These are phyloP conservation scores for Biston stratarius DNA, from an alignment of 2,888 invertebrate species.

Conservation along the genomic window DNA sequence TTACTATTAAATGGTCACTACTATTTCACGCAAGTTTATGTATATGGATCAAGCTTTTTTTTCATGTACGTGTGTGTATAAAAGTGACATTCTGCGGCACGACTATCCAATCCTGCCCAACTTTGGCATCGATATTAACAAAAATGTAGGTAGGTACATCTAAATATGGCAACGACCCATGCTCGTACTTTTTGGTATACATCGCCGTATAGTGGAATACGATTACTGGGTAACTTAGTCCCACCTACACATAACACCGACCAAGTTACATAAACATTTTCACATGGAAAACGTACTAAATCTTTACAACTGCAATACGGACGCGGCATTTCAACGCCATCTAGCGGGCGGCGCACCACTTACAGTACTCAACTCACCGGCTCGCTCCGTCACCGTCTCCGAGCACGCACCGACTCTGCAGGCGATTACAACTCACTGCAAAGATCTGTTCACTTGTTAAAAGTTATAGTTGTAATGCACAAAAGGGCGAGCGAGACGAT, in stretches of 20 bases:
- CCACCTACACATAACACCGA: not conserved
- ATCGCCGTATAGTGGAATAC: too few species aligned
- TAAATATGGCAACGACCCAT: too few species aligned
- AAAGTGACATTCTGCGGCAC: too few species aligned
- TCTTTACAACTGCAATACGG: slow-evolving; percentile 76
- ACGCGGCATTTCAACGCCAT: slow-evolving; percentile 71
- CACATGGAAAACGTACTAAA: slow-evolving; percentile 55
- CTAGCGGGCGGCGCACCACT: slow-evolving; percentile 55
- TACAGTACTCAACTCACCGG: slow-evolving; percentile 41
- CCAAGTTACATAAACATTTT: slow-evolving; percentile 58
- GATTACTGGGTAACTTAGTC: not conserved
- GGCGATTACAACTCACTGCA: slow-evolving; percentile 41
- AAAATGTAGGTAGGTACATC: too few species aligned
- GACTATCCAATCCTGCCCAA: too few species aligned
- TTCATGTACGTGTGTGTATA: too few species aligned
- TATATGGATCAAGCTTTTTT: too few species aligned
- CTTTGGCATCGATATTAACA: too few species aligned
- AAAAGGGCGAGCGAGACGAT: slow-evolving; percentile 49
- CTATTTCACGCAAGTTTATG: too few species aligned
- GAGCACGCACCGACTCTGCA: slow-evolving; percentile 19
- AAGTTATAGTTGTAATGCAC: slow-evolving; percentile 33
- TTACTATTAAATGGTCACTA: too few species aligned
- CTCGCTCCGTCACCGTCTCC: slow-evolving; percentile 6
- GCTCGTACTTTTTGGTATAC: too few species aligned
- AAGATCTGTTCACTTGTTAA: slow-evolving; percentile 41